phyloP scores from a whole-genome alignment of 1,140 invertebrate species.

The Lucilia cuprina region DNA sequence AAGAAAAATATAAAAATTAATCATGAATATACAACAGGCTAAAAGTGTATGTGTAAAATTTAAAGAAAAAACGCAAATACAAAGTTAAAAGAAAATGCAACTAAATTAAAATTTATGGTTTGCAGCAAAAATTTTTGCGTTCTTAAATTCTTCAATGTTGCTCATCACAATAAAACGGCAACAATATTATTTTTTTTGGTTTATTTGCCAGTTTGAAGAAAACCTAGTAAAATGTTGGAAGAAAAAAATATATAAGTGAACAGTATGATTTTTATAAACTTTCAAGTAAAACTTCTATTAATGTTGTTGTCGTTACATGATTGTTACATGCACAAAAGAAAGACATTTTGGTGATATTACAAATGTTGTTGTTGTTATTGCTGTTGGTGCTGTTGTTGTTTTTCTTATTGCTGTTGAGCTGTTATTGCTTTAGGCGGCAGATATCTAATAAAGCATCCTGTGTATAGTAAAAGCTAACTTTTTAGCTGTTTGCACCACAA shows the following conservation, averaged over 20 bases:
- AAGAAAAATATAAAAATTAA: neutral
- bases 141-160: neutral
- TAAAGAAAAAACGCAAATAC: neutral
- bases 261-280: slow-evolving; percentile 15
- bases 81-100: slow-evolving; percentile 20
- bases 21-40: neutral
- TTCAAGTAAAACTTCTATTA: slow-evolving; percentile 11
- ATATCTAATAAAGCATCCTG: slow-evolving; percentile 15
- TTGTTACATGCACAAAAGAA: slow-evolving; percentile 11
- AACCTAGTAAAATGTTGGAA: too few relatives aligned
- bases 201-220: too few relatives aligned
- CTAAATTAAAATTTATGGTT: slow-evolving; percentile 31
- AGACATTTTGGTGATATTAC: slow-evolving; percentile 10
- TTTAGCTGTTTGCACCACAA: neutral
- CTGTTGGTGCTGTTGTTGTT: neutral
- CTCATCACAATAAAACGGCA: neutral
- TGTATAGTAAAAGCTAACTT: neutral
- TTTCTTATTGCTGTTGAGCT: neutral
- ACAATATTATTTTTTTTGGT: neutral
- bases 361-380: neutral
- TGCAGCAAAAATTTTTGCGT: slow-evolving; percentile 22
- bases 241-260: neutral
- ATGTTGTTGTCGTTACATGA: slow-evolving; percentile 6
- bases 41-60: neutral
- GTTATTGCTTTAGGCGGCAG: slow-evolving; percentile 13